Evolutionary conservation across 2,113 vertebrate genomes (phyloP), one percentile per base, ranked within the genome.

Genomic region (Dipodomys merriami): DNA sequence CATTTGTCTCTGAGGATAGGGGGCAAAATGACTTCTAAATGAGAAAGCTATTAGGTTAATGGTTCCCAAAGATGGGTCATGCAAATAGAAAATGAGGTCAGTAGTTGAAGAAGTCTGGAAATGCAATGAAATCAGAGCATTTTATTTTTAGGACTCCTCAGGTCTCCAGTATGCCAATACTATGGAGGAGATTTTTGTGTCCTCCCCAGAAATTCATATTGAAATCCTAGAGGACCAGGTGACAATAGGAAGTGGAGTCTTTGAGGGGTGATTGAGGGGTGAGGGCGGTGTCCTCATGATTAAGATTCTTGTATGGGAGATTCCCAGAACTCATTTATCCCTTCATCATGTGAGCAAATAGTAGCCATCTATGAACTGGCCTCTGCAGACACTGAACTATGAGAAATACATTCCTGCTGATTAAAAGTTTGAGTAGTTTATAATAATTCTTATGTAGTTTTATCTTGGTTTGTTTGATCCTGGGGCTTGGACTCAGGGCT

Each of bases 381-480:
- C 12, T 57, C 15, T 18, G 53, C 53, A 57, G 53, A 57, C 53
- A 57, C 12, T 5, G 4, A 86, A 57, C 18, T 39, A 2, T 22
- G 49, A 82, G 69, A 71, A 91, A 76, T 72, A n/a, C 27, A 91
- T 82, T 82, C 82, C 79, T 64, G 30, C 86, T 86, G 71, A 29
- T 94, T 39, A 30, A 62, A 44, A 77, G 19, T 2, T 30, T 71
- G 83, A 8, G 13, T 39, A 69, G 29, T 82, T 77, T 49, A 62
- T 44, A n/a, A 62, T 23, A 53, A 53, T 83, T 82, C 15, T 57
- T 57, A 53, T 53, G 49, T 53, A 11, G 49, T 53, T 53, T 53
- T 53, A 53, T 9, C 15, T 16, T 57, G 18, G 12, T 57, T 57
- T 57, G 11, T 57, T 57, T 18, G 15, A 18, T 19, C 53, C 15